Conservation (phyloP, 2,888 invertebrate genomes). For the Gnatocerus cornutus region DNA sequence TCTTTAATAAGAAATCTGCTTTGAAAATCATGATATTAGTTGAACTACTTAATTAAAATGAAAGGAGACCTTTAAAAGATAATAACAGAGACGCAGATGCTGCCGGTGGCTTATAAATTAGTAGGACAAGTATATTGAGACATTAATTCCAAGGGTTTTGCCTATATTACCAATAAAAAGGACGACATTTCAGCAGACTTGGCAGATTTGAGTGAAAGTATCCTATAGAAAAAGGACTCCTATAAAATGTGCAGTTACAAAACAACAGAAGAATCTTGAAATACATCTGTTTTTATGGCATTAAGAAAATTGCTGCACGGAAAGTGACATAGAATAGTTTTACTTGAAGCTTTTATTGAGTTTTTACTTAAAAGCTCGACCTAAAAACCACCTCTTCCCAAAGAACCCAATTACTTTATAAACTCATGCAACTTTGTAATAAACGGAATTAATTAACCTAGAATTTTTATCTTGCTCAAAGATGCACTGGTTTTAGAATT, state of each 20-base stretch:
- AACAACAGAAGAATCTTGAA: slow-evolving; percentile 13
- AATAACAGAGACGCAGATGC: neutral
- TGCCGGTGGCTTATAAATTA: neutral
- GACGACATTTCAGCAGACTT: slow-evolving; percentile 13
- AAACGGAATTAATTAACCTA: slow-evolving; percentile 2
- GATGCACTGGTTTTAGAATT: neutral
- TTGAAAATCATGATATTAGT: neutral
- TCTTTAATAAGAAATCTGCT: neutral
- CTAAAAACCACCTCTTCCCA: neutral
- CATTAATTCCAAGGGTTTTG: slow-evolving; percentile 17
- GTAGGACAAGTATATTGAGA: slow-evolving; percentile 8
- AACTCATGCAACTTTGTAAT: neutral
- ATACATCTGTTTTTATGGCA: slow-evolving; percentile 30
- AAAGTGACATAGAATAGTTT: slow-evolving; percentile 5
- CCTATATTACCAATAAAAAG: slow-evolving; percentile 23
- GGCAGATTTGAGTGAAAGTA: slow-evolving; percentile 25
- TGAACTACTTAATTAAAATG: too few species aligned
- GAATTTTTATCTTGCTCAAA: neutral
- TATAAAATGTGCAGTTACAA: slow-evolving; percentile 36
- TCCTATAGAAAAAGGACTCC: slow-evolving; percentile 10
- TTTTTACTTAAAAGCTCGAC: neutral
- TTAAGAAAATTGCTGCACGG: slow-evolving; percentile 3
- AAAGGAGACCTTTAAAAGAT: too few species aligned
- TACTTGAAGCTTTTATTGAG: slow-evolving; percentile 1
- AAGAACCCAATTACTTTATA: neutral